Percentiles rank a stretch among this genome's conserved stretches.
phyloP scores from a whole-genome alignment of 2,797 vertebrate species.

The Cryptoprocta ferox region DNA sequence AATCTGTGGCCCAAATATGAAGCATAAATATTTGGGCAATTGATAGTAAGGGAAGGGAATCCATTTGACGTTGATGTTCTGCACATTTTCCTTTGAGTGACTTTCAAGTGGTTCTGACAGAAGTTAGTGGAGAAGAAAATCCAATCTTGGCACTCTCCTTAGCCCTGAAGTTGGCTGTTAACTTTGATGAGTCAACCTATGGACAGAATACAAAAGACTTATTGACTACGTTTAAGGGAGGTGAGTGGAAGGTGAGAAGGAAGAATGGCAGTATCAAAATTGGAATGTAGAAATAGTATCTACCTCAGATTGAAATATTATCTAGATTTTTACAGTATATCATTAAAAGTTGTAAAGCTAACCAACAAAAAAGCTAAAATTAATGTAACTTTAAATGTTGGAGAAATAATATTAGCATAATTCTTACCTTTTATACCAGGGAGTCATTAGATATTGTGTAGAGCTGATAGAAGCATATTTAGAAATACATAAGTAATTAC shows the following conservation, averaged over 20 bases:
- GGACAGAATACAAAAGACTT: neutral
- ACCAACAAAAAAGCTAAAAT: conserved; percentile 32
- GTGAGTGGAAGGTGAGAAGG: neutral
- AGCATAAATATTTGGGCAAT: neutral
- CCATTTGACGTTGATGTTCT: neutral
- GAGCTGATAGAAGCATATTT: conserved; percentile 14
- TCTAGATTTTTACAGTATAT: neutral
- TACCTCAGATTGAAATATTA: neutral
- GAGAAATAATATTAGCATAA: neutral
- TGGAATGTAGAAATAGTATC: neutral
- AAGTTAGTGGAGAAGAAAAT: neutral
- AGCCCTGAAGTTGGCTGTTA: neutral
- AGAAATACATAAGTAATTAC: conserved; percentile 12
- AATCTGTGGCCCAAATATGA: neutral
- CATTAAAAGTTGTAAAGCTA: conserved; percentile 53
- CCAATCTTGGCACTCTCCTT: neutral
- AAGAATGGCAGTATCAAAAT: neutral
- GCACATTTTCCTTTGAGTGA: neutral
- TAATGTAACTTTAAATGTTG: neutral
- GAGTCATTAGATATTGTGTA: neutral
- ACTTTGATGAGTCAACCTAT: neutral
- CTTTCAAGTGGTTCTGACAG: neutral
- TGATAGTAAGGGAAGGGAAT: neutral
- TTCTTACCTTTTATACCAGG: neutral
- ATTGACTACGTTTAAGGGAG: conserved; percentile 18